Conservation (phyloP, 2,797 vertebrate species). For the Melanotaenia maccullochi region DNA sequence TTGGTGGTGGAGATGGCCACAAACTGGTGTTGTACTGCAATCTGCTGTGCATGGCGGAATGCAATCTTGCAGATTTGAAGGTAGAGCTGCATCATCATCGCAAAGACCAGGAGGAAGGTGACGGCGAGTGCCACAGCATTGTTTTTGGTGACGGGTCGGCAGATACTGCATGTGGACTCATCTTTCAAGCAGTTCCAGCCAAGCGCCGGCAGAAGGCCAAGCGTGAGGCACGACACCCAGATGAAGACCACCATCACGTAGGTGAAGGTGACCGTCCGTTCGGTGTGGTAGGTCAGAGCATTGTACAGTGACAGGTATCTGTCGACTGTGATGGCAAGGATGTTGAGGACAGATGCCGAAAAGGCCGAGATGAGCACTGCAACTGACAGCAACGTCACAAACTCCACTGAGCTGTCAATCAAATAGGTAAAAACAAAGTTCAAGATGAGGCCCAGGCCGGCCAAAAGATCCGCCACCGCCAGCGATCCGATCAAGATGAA, state of each 20-base stretch:
- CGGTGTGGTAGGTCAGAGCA: constrained; percentile 92
- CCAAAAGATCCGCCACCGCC: constrained; percentile 89
- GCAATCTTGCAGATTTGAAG: constrained; percentile 93
- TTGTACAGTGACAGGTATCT: constrained; percentile 93
- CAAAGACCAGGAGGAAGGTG: constrained; percentile 90
- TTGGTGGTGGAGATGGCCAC: constrained; percentile 90
- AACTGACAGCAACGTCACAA: constrained; percentile 84
- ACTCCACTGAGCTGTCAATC: constrained; percentile 79
- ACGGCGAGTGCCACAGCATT: constrained; percentile 89
- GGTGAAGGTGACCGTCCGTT: constrained; percentile 87
- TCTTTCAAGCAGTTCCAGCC: constrained; percentile 92
- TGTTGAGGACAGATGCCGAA: constrained; percentile 90
- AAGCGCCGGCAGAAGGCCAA: constrained; percentile 87
- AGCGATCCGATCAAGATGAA: constrained; percentile 91
- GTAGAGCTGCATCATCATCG: constrained; percentile 93
- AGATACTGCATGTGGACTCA: constrained; percentile 87
- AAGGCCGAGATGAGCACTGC: constrained; percentile 89
- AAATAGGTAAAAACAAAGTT: constrained; percentile 89
- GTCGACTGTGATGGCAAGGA: constrained; percentile 92
- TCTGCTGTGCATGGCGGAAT: constrained; percentile 93
- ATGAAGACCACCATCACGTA: constrained; percentile 86
- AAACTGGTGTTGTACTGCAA: constrained; percentile 93
- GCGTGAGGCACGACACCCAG: constrained; percentile 85
- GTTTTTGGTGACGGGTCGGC: constrained; percentile 89
- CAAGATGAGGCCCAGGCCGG: constrained; percentile 88